Evolutionary conservation across 2,797 vertebrate species (phyloP), one percentile per base, ranked within the genome.

Genomic region (Tiaroga cobitis): DNA sequence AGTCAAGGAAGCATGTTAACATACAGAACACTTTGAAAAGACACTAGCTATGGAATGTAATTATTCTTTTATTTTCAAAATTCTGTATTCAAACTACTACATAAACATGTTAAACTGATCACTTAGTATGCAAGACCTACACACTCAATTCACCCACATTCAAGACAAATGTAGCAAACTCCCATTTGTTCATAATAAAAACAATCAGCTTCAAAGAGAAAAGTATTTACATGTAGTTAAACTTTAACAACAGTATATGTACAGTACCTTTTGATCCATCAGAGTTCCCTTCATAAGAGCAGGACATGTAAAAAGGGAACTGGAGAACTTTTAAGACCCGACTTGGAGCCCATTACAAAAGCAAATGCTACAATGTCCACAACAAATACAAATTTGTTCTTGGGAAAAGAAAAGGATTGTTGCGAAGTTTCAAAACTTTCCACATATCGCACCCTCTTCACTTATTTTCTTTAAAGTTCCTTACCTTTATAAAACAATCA

Each of bases 211-310:
- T 84, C 91, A 86, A 73, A 91, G 91, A 91, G 89, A 90, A 82
- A 92, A 81, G 89, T 95, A 95, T 95, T 93, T 95, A 95, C 94
- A 93, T 91, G 72, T 43, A 82, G 84, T 91, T 86, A 91, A 92
- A 83, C 87, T 87, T 87, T 82, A 85, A 89, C 89, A 88, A 91
- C 89, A 92, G 78, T 94, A 93, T 95, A 93, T 95, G 67, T 95
- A 95, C 93, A 95, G 73, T 81, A 90, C 87, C 51, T 90, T 84
- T 81, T 88, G 87, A 80, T 82, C 79, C 86, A 79, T 63, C 49
- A 43, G 88, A 29, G 81, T 79, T 88, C 82, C 87, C 80, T 90
- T 81, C 34, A 80, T 81, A 81, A 68, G 21, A 63, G 39, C 83
- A 78, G 83, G 84, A 86, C 80, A 79, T 74, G 61, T 70, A 84